Conservation (phyloP, 1,140 invertebrate species). For the Leptinotarsa texana region DNA sequence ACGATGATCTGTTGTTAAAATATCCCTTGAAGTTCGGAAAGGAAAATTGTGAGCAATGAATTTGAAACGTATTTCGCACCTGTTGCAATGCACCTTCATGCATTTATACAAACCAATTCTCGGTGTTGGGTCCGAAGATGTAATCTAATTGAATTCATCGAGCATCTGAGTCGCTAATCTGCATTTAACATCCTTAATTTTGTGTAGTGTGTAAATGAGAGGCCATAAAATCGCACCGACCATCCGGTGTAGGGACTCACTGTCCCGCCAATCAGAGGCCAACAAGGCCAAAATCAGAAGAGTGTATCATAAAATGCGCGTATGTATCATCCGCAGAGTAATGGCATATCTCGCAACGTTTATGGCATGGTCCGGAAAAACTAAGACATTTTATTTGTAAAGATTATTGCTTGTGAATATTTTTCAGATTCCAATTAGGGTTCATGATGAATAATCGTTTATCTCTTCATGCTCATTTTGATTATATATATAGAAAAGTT, state of each 20-base stretch:
- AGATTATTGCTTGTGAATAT: no score
- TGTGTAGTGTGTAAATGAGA: conserved; percentile 8
- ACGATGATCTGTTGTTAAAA: no score
- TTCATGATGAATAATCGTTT: no score
- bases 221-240: neutral
- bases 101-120: neutral
- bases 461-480: no score
- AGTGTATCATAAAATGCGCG: neutral
- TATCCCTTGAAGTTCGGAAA: no score
- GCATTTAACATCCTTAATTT: conserved; percentile 3
- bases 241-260: neutral
- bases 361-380: neutral
- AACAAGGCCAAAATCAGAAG: neutral
- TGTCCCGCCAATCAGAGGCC: neutral
- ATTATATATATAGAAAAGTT: no score
- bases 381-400: no score
- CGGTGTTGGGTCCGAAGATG: conserved; percentile 1
- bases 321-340: neutral
- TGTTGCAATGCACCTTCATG: neutral
- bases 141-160: conserved; percentile 5
- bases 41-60: no score
- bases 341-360: neutral
- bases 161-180: conserved; percentile 2
- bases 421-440: no score
- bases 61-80: no score